phyloP scores from a whole-genome alignment of 1,140 invertebrate genomes.

The Heliconius eleuchia region DNA sequence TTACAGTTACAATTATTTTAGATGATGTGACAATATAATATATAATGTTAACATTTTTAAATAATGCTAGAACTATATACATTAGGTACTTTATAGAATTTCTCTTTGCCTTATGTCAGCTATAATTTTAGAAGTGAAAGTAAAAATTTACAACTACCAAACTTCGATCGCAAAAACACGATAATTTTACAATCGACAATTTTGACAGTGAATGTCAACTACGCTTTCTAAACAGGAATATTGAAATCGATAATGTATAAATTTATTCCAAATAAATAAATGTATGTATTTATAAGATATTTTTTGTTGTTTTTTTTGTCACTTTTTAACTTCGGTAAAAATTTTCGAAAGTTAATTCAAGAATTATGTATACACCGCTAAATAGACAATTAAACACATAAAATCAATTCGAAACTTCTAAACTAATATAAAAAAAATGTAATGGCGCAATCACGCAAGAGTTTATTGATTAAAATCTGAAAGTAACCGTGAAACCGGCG shows the following conservation, averaged over 20 bases:
- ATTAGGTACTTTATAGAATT: background rate
- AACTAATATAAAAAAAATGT: background rate
- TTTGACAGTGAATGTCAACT: constrained; percentile 37
- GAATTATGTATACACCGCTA: constrained; percentile 13
- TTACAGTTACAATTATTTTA: background rate
- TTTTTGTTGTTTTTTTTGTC: background rate
- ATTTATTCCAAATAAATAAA: background rate
- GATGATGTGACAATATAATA: background rate
- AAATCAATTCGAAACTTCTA: background rate
- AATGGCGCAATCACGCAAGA: background rate
- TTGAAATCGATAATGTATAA: background rate
- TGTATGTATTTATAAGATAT: background rate
- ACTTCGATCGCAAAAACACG: constrained; percentile 32
- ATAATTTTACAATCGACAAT: constrained; percentile 34
- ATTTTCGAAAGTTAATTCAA: background rate
- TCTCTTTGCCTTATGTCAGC: background rate
- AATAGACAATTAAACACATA: constrained; percentile 16
- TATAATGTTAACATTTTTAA: background rate
- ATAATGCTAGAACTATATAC: background rate
- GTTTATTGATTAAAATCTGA: background rate
- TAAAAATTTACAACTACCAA: constrained; percentile 28
- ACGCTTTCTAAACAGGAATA: constrained; percentile 35
- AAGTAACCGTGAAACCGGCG: constrained; percentile 51
- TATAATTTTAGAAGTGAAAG: constrained; percentile 37
- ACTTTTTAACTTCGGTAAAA: background rate